These are phyloP conservation scores for Thalpophila matura DNA, from an alignment of 2,888 invertebrate genomes.

Conservation along the genomic window DNA sequence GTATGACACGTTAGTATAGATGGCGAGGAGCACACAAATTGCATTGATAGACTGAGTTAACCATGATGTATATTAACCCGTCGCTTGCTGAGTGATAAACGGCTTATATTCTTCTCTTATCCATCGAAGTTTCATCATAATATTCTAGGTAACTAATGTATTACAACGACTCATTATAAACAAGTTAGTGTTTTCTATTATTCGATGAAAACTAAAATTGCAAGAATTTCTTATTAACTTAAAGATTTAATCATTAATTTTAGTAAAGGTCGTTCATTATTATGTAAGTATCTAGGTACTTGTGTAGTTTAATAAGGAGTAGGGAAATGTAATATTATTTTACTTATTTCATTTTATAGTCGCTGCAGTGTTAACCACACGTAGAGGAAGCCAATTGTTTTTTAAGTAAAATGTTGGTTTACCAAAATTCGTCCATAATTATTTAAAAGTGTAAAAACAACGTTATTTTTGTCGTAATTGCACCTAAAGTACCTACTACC, in stretches of 20 bases:
- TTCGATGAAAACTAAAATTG: background rate
- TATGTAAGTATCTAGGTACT: too few species aligned
- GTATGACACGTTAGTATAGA: background rate
- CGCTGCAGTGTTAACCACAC: too few species aligned
- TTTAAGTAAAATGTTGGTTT: background rate
- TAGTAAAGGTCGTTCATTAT: too few species aligned
- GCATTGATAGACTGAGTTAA: conserved; percentile 14
- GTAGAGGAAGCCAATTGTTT: too few species aligned
- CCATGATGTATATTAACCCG: conserved; percentile 4
- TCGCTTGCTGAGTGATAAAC: background rate
- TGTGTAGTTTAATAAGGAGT: too few species aligned
- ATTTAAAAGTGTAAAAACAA: conserved; percentile 14
- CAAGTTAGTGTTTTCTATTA: background rate
- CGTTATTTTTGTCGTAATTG: conserved; percentile 14
- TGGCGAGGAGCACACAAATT: conserved; percentile 6
- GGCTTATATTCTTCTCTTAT: background rate
- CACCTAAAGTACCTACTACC: conserved; percentile 7
- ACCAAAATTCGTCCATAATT: background rate
- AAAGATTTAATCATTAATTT: too few species aligned
- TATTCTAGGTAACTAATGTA: background rate
- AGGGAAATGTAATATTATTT: too few species aligned
- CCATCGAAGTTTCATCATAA: background rate
- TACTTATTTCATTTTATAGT: too few species aligned
- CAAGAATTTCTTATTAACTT: too few species aligned
- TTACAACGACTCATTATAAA: background rate